Evolutionary conservation across 2,113 vertebrate genomes (phyloP).

Genomic region (Zosterops japonicus): DNA sequence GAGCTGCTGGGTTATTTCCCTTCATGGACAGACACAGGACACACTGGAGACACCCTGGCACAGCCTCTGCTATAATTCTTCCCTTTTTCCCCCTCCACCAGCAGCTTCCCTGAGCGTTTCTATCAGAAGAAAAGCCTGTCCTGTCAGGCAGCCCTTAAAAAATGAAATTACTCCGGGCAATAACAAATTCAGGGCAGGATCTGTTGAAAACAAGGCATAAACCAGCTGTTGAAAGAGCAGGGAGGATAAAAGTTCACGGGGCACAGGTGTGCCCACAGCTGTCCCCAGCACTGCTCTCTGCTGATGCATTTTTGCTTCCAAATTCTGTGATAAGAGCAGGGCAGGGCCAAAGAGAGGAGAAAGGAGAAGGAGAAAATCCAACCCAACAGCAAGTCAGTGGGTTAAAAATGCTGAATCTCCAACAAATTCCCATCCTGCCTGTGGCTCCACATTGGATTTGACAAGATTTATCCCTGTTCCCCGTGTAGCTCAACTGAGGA

Average conservation of each 20-base stretch:
- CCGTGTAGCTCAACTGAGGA: not conserved
- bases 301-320: not conserved
- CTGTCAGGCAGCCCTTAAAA: conserved; percentile 9
- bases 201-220: not conserved
- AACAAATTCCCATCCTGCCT: not conserved
- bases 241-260: not conserved
- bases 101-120: not conserved
- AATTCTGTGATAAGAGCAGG: not conserved
- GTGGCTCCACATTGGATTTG: not conserved
- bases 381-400: rapidly evolving
- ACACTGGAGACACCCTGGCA: not conserved
- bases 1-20: not conserved
- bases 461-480: not conserved
- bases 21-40: not conserved
- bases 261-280: not conserved
- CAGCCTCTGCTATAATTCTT: not conserved
- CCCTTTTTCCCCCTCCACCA: not conserved
- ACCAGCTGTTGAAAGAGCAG: not conserved
- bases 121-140: not conserved
- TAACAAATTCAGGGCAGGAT: not conserved
- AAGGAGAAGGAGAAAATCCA: not conserved
- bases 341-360: not conserved
- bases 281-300: not conserved
- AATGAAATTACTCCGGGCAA: not conserved
- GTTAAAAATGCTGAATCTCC: not conserved